phyloP scores from a whole-genome alignment of 2,888 invertebrate genomes.

The Melikaiella ostensackeni region DNA sequence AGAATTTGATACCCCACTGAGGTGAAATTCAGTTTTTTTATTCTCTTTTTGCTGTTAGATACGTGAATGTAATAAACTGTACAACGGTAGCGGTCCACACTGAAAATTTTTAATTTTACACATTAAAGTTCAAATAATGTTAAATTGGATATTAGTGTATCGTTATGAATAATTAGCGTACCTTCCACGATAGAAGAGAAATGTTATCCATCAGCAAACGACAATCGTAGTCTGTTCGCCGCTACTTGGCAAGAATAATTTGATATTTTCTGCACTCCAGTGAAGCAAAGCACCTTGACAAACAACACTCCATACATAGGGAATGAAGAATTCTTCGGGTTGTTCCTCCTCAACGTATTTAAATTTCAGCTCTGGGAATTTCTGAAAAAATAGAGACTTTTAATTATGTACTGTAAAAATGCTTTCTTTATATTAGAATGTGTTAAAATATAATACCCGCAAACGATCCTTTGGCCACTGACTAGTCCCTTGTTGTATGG shows the following conservation, averaged over 20 bases:
- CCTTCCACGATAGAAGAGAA: not conserved
- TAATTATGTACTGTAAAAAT: not conserved
- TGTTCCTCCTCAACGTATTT: slow-evolving; percentile 99
- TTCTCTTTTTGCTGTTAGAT: not conserved
- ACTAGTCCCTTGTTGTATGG: slow-evolving; percentile 93
- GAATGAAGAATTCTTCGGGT: slow-evolving; percentile 99
- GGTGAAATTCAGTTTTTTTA: not conserved
- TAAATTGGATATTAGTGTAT: not conserved
- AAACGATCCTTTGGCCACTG: slow-evolving; percentile 97
- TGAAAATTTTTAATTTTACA: not conserved
- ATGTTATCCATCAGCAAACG: slow-evolving; percentile 71
- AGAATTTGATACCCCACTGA: not conserved
- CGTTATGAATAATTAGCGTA: not conserved
- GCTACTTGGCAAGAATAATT: slow-evolving; percentile 71
- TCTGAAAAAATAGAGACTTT: slow-evolving; percentile 81
- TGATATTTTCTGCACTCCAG: slow-evolving; percentile 75
- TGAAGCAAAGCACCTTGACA: slow-evolving; percentile 77
- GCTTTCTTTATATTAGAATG: not conserved
- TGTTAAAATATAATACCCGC: slow-evolving; percentile 81
- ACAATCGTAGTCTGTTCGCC: slow-evolving; percentile 73
- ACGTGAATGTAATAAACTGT: not conserved
- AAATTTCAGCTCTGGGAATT: slow-evolving; percentile 99
- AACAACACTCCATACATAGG: slow-evolving; percentile 98
- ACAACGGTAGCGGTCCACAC: not conserved
- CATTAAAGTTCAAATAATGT: not conserved